Base-by-base conservation (phyloP, 2,113 vertebrate genomes). In the Callorhinus ursinus region DNA sequence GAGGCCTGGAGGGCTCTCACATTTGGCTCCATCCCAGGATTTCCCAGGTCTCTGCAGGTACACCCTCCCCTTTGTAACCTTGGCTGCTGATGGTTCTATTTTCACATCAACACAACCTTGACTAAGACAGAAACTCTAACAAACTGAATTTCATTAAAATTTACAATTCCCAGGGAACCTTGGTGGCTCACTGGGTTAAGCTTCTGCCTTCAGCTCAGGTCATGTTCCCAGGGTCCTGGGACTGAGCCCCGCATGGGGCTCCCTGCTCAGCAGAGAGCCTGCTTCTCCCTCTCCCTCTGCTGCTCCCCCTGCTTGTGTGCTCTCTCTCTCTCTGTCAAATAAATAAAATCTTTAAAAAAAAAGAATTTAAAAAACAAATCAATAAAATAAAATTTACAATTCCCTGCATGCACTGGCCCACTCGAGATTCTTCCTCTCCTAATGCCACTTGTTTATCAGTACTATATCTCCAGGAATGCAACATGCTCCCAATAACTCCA, bases 311-410 rank as follows among this genome's bases (percentile, higher is more conserved):
- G 61, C 26, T 63, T 63, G 26, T 63, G 26, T 63, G 61, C 5
- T 65, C 31, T 33, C 63, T 65, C 31, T 33, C 63, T 33, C 63
- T 33, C 28, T 65, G 4, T 31, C 28, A 65, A 16, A 65, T 33
- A 65, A 65, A 65, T 15, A 65, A 65, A 65, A 14, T 33, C 31
- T 65, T 33, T 1, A 18, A 21, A 57, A 65, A 1, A 65, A 5
- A 53, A 14, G 51, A 53, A 53, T 53, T 65, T 6, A 15, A 65
- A 65, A 65, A 65, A 31, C 31, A 65, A 65, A 36, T 82, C 13
- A 95, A 95, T 82, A 16, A 95, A 95, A 69, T 79, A 79, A 96
- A 88, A 33, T 46, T 19, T 95, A 91, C 6, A 81, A 9, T 97
- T 74, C 67, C 13, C 55, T 87, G 36, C 24, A 51, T 84, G 33